Base-by-base conservation (phyloP, 2,797 vertebrate species). In the Poeciliopsis presidionis region DNA sequence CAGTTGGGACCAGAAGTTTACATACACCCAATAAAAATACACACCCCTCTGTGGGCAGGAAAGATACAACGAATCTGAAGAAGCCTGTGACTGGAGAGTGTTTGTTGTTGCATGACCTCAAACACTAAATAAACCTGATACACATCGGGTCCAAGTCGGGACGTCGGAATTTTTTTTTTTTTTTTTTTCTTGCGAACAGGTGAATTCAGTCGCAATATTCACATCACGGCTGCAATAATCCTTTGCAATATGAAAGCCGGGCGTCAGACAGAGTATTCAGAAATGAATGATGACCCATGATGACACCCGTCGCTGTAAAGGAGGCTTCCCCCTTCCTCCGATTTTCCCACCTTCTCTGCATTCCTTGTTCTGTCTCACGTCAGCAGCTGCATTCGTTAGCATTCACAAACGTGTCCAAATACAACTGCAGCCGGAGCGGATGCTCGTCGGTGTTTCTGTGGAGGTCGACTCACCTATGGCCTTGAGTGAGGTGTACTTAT, bases 401-500 rank as follows among this genome's bases (percentile, higher is more conserved):
- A 49, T 77, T 77, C n/a, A 71, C 45, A 74, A 11, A 39, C n/a
- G 4, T 20, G 45, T 5, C 55, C 30, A 33, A 33, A 30, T 0
- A 41, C 39, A 41, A 41, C 74, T 33, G 25, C 12, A 55, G 73
- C n/a, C 49, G 20, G 46, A 11, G 73, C 14, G 30, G 41, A 2
- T 51, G 70, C 49, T 76, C 76, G 61, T 73, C 53, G 43, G 41
- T 59, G 53, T 75, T 12, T 69, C 39, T n/a, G 39, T 73, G 77
- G 39, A 47, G 74, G 76, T 5, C 36, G n/a, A 83, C 97, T 96
- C 94, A 98, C 98, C 98, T 65, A 96, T 91, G 7, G 95, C 95
- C 92, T 97, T 97, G 63, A 97, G 96, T 1, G 97, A 96, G 65
- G 97, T 89, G 73, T 97, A 97, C 87, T 97, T 96, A 89, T 96